Evolutionary conservation across 2,888 invertebrate genomes (phyloP).

Genomic region (Athetis lepigone): DNA sequence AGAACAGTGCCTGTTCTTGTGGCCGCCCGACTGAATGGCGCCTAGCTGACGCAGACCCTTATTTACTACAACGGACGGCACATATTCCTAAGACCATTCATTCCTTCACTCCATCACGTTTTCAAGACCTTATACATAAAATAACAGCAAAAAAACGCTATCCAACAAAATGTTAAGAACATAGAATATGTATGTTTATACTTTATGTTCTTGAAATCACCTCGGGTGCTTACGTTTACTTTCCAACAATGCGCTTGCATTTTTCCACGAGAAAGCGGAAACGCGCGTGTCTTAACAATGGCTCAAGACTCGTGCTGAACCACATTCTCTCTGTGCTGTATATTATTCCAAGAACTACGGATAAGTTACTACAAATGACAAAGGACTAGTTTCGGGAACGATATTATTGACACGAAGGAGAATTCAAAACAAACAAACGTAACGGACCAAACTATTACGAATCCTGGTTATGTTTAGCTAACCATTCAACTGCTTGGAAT

Average conservation of each 20-base stretch:
- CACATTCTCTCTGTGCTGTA: constrained; percentile 84
- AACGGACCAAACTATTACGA: constrained; percentile 33
- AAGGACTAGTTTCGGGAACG: constrained; percentile 48
- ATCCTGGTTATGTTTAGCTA: constrained; percentile 18
- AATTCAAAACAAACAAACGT: constrained; percentile 57
- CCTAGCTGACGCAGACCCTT: constrained; percentile 72
- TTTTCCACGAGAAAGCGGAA: constrained; percentile 90
- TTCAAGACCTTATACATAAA: constrained; percentile 34
- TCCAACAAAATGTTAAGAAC: constrained; percentile 31
- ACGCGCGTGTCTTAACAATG: constrained; percentile 88
- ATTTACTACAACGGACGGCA: constrained; percentile 47
- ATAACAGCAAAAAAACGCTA: constrained; percentile 17
- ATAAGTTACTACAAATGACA: constrained; percentile 64
- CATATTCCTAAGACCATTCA: constrained; percentile 39
- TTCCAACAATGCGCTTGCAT: constrained; percentile 87
- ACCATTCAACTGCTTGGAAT: constrained; percentile 41
- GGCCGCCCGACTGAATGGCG: constrained; percentile 69
- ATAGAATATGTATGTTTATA: constrained; percentile 50
- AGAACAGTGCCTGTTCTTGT: constrained; percentile 83
- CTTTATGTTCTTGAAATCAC: constrained; percentile 70
- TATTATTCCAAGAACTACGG: constrained; percentile 82
- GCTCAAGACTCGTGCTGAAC: constrained; percentile 81
- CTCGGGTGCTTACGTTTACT: constrained; percentile 78
- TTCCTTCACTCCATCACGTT: constrained; percentile 31
- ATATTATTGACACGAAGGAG: constrained; percentile 57